These are phyloP conservation scores for Drosophila leontia DNA, from an alignment of 1,140 invertebrate species.

Conservation along the genomic window DNA sequence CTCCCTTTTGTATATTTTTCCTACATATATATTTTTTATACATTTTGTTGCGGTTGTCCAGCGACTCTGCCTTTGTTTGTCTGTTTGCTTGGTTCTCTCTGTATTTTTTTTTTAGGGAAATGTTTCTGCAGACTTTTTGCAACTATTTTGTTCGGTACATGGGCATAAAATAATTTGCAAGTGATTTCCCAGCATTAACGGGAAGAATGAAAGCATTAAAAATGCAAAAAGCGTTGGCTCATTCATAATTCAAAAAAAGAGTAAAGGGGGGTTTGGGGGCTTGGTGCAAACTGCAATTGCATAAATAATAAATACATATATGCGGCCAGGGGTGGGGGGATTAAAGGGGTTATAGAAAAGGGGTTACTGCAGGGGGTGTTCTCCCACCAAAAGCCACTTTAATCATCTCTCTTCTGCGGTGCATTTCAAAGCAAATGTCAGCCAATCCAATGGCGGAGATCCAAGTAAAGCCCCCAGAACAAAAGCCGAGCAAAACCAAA, in stretches of 20 bases:
- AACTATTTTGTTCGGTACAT: conserved; percentile 43
- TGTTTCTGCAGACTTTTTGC: conserved; percentile 27
- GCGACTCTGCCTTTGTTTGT: conserved; percentile 49
- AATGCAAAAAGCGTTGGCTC: conserved; percentile 62
- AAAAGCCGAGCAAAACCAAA: conserved; percentile 24
- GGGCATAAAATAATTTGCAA: conserved; percentile 66
- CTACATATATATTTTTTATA: not conserved
- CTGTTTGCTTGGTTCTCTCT: conserved; percentile 15
- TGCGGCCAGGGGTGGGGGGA: not conserved
- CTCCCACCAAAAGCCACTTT: conserved; percentile 68
- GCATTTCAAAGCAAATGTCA: conserved; percentile 70
- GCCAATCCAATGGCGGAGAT: conserved; percentile 41
- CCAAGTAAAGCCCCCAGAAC: conserved; percentile 49
- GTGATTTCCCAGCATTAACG: conserved; percentile 74
- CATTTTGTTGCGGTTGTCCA: conserved; percentile 37
- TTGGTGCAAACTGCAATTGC: conserved; percentile 37
- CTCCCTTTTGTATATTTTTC: not conserved
- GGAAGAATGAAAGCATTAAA: conserved; percentile 60
- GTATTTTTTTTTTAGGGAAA: conserved; percentile 9
- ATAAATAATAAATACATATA: conserved; percentile 41
- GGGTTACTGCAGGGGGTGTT: not conserved
- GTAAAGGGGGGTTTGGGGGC: conserved; percentile 18
- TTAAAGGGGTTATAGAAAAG: not conserved
- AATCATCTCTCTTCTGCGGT: conserved; percentile 72
- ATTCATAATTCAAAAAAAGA: conserved; percentile 53